Percentiles rank a stretch among this genome's conserved stretches.
Conservation (phyloP, 2,113 vertebrate species). For the Rutilus rutilus region DNA sequence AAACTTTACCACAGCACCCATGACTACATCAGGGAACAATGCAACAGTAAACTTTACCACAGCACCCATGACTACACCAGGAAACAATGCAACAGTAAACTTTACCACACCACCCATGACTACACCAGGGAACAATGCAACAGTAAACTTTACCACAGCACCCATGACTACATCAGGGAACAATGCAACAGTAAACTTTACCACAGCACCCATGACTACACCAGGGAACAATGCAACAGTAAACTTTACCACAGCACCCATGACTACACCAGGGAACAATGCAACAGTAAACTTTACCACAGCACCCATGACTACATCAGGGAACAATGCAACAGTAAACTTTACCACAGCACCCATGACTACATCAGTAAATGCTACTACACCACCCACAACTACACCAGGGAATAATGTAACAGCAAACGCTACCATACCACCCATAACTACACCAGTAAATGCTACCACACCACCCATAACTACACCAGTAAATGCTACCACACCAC, state of each 20-base stretch:
- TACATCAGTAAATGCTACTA: not conserved
- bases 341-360: not conserved
- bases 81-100: not conserved
- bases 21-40: not conserved
- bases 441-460: not conserved
- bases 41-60: not conserved
- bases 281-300: not conserved
- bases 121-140: not conserved
- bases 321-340: not conserved
- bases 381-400: conserved; percentile 1
- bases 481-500: not conserved
- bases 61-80: not conserved
- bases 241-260: not conserved
- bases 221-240: not conserved
- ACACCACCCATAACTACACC: not conserved
- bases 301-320: not conserved
- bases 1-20: not conserved
- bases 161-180: not conserved
- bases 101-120: not conserved
- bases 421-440: not conserved
- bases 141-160: not conserved
- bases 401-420: not conserved
- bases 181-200: not conserved
- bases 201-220: not conserved
- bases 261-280: not conserved